Evolutionary conservation across 1,140 invertebrate genomes (phyloP).

Genomic region (Drepana arcuata): DNA sequence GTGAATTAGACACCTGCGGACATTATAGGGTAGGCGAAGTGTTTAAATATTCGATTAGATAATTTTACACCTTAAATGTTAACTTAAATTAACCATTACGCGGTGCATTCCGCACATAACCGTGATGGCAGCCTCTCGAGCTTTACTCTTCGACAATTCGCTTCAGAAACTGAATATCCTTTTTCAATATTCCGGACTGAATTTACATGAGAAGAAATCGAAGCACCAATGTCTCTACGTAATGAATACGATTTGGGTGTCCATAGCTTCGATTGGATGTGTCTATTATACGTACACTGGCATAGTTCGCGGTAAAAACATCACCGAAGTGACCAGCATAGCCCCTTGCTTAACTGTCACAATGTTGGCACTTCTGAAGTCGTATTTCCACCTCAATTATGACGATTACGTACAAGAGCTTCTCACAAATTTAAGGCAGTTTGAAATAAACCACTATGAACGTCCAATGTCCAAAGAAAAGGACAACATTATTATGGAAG

Average conservation of each 20-base stretch:
- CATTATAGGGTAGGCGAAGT: too few species aligned
- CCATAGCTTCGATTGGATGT: conserved; percentile 13
- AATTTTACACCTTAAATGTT: too few species aligned
- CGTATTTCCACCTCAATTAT: conserved; percentile 14
- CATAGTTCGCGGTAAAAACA: conserved; percentile 12
- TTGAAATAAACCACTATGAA: conserved; percentile 9
- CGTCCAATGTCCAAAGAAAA: conserved; percentile 3
- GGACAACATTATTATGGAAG: conserved; percentile 8
- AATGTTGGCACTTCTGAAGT: conserved; percentile 19
- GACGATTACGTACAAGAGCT: conserved; percentile 21
- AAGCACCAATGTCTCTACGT: conserved; percentile 10
- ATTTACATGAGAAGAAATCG: conserved; percentile 6
- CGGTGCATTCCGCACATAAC: too few species aligned
- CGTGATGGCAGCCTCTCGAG: too few species aligned
- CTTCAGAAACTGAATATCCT: conserved; percentile 9
- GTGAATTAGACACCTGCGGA: too few species aligned
- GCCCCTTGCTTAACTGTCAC: conserved; percentile 23
- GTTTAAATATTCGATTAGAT: too few species aligned
- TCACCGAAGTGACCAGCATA: conserved; percentile 21
- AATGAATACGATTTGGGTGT: conserved; percentile 23
- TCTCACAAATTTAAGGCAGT: conserved; percentile 7
- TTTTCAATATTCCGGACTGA: conserved; percentile 9
- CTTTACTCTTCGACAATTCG: conserved; percentile 7
- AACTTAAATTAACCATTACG: too few species aligned
- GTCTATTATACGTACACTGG: conserved; percentile 18